Evolutionary conservation across 2,797 vertebrate species (phyloP).

Genomic region (Danio choprae): DNA sequence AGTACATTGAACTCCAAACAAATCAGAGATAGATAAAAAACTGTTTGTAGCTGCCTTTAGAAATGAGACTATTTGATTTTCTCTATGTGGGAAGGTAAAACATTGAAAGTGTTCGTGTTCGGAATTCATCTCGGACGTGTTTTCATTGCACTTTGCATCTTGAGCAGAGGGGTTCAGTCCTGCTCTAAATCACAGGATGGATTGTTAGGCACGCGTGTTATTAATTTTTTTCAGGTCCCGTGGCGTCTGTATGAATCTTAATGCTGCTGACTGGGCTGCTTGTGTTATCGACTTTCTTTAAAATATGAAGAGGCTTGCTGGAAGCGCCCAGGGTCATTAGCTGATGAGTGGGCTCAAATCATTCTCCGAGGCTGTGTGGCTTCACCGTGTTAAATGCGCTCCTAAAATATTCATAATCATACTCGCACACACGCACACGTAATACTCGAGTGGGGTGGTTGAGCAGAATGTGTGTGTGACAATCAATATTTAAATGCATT

Average conservation of each 20-base stretch:
- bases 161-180: slow-evolving; percentile 76
- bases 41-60: background rate
- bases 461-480: slow-evolving; percentile 53
- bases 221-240: slow-evolving; percentile 83
- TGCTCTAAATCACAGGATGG: slow-evolving; percentile 83
- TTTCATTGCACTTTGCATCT: slow-evolving; percentile 83
- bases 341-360: slow-evolving; percentile 84
- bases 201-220: slow-evolving; percentile 88
- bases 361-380: slow-evolving; percentile 77
- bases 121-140: slow-evolving; percentile 78
- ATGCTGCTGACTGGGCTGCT: slow-evolving; percentile 84
- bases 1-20: background rate
- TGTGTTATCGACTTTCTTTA: slow-evolving; percentile 86
- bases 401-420: slow-evolving; percentile 89
- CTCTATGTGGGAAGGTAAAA: slow-evolving; percentile 60
- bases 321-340: slow-evolving; percentile 86
- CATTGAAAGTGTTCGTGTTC: slow-evolving; percentile 64
- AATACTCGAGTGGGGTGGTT: slow-evolving; percentile 70
- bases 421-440: slow-evolving; percentile 65
- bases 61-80: slow-evolving; percentile 20
- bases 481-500: slow-evolving; percentile 87
- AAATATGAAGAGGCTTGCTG: slow-evolving; percentile 87
- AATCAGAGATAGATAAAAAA: background rate
- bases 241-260: slow-evolving; percentile 84
- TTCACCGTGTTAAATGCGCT: slow-evolving; percentile 85